Evolutionary conservation across 2,797 vertebrate species (phyloP).

Genomic region (Enteromius fasciolatus): DNA sequence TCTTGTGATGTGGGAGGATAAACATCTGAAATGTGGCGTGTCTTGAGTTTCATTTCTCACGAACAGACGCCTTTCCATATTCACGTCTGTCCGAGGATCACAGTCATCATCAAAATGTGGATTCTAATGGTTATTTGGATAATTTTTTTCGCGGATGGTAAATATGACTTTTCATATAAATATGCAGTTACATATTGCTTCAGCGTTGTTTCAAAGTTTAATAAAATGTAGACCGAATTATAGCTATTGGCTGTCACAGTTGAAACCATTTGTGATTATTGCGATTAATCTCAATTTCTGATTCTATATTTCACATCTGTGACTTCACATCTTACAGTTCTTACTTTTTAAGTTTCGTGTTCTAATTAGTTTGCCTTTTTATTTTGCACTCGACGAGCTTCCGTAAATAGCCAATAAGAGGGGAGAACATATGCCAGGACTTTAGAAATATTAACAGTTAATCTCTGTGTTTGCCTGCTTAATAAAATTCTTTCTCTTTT

Average conservation of each 20-base stretch:
- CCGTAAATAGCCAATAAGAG: no score
- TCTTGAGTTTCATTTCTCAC: neutral
- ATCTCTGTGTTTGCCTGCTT: neutral
- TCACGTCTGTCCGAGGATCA: neutral
- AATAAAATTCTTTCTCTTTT: conserved; percentile 52
- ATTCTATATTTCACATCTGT: neutral
- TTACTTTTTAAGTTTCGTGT: no score
- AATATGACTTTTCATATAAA: neutral
- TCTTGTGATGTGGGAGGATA: neutral
- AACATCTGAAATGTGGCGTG: neutral
- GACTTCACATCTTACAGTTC: neutral
- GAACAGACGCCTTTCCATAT: neutral
- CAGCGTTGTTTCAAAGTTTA: no score
- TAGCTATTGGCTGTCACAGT: no score
- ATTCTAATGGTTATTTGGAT: neutral
- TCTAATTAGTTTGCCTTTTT: no score
- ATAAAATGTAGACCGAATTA: no score
- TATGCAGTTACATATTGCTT: neutral
- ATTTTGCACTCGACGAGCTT: no score
- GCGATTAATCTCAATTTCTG: neutral
- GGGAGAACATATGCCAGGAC: no score
- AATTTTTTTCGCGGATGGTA: neutral
- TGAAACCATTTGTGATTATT: no score
- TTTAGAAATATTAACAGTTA: neutral
- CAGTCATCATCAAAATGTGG: neutral